These are phyloP conservation scores for Euphonia xanthogaster DNA, from an alignment of 2,797 vertebrate species.

Conservation along the genomic window DNA sequence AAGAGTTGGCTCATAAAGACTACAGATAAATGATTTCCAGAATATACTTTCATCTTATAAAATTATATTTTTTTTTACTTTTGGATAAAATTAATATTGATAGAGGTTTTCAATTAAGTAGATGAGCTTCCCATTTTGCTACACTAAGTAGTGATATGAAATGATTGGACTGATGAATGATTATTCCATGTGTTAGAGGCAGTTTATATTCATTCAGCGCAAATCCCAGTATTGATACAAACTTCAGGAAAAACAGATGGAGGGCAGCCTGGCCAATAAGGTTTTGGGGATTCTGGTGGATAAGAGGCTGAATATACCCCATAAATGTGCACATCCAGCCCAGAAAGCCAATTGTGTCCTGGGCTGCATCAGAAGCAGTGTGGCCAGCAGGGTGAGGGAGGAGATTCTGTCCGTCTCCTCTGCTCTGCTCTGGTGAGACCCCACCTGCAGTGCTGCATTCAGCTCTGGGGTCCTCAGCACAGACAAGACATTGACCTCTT, in stretches of 20 bases:
- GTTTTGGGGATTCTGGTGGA: neutral
- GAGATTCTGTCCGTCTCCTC: neutral
- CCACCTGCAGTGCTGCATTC: rapidly evolving
- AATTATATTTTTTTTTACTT: neutral
- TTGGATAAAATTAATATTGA: neutral
- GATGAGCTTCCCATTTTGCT: neutral
- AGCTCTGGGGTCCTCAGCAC: neutral
- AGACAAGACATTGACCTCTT: neutral
- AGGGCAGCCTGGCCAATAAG: neutral
- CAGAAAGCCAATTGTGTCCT: neutral
- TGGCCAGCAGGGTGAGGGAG: rapidly evolving
- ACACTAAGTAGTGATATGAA: neutral
- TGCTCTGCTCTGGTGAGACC: neutral
- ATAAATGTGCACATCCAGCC: neutral
- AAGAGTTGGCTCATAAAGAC: neutral
- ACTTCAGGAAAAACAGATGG: neutral
- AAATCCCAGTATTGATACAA: neutral
- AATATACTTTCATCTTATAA: neutral
- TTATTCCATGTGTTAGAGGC: neutral
- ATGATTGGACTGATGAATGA: neutral
- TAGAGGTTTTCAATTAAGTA: neutral
- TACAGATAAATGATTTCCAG: neutral
- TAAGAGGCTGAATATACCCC: neutral
- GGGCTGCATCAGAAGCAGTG: rapidly evolving
- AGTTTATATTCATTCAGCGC: neutral